Percentiles rank a stretch among this genome's conserved stretches.
phyloP scores from a whole-genome alignment of 2,113 vertebrate genomes.

The Microcebus murinus region DNA sequence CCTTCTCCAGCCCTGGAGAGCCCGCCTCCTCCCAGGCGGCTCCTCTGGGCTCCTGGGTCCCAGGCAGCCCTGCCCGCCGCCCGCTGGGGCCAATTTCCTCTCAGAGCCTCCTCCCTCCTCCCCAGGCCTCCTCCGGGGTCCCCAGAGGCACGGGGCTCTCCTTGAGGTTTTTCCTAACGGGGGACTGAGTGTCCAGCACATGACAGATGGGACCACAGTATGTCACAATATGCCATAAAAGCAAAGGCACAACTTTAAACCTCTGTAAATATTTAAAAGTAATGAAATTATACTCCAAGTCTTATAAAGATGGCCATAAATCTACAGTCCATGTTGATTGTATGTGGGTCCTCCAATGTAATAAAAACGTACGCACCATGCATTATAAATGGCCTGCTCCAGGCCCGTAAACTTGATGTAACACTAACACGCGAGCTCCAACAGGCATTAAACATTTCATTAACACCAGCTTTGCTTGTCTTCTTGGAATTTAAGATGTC shows the following conservation, averaged over 20 bases:
- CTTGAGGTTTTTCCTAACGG: neutral
- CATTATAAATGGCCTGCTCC: conserved; percentile 32
- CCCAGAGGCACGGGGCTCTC: neutral
- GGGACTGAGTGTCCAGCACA: neutral
- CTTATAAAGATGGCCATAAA: conserved; percentile 47
- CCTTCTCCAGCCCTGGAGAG: neutral
- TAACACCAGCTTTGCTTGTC: conserved; percentile 41
- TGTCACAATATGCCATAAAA: neutral
- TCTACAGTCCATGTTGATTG: conserved; percentile 26
- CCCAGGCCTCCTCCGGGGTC: neutral
- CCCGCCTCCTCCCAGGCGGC: rapidly evolving
- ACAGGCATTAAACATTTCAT: conserved; percentile 56
- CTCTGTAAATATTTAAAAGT: conserved; percentile 65
- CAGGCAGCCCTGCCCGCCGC: neutral
- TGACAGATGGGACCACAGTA: neutral
- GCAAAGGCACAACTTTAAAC: neutral
- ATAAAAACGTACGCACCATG: conserved; percentile 29
- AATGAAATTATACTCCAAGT: conserved; percentile 41
- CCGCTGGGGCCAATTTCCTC: neutral
- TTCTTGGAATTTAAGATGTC: conserved; percentile 28
- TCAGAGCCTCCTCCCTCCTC: neutral
- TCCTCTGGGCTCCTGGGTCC: neutral
- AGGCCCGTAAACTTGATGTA: conserved; percentile 55
- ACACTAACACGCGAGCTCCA: conserved; percentile 45
- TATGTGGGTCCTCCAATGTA: neutral